phyloP scores from a whole-genome alignment of 2,888 invertebrate species.

The Pseudococcus viburni region DNA sequence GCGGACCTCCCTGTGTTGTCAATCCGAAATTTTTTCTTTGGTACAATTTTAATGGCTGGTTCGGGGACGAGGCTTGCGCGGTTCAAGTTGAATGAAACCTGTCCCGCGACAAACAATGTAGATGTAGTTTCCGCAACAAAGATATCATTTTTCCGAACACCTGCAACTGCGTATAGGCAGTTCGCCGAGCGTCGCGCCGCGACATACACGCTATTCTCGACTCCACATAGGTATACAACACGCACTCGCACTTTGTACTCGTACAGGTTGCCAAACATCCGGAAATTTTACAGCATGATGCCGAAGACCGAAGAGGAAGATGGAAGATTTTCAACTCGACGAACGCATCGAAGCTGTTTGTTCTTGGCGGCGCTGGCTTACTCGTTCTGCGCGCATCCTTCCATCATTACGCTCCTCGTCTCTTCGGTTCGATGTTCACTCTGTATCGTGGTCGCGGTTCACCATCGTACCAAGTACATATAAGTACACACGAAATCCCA shows the following conservation, averaged over 20 bases:
- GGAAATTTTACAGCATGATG: background rate
- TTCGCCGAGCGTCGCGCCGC: background rate
- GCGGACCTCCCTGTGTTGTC: background rate
- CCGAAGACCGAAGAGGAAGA: background rate
- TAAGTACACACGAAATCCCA: background rate
- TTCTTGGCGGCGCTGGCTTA: slow-evolving; percentile 9
- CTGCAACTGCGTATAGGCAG: background rate
- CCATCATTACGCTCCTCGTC: slow-evolving; percentile 38
- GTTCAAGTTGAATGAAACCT: slow-evolving; percentile 33
- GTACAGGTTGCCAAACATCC: slow-evolving; percentile 30
- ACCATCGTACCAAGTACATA: background rate
- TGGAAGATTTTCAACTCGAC: background rate
- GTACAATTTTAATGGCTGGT: background rate
- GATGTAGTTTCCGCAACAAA: slow-evolving; percentile 41
- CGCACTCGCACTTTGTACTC: background rate
- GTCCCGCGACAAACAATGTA: slow-evolving; percentile 20
- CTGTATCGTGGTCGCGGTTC: background rate
- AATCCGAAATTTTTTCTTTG: background rate
- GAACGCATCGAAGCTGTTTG: background rate
- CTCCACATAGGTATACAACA: background rate
- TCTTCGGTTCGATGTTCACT: background rate
- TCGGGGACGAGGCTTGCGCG: background rate
- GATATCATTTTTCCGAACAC: slow-evolving; percentile 36
- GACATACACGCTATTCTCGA: background rate
- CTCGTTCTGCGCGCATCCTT: slow-evolving; percentile 4